Evolutionary conservation across 2,113 vertebrate species (phyloP).

Genomic region (Eurystomus gularis): DNA sequence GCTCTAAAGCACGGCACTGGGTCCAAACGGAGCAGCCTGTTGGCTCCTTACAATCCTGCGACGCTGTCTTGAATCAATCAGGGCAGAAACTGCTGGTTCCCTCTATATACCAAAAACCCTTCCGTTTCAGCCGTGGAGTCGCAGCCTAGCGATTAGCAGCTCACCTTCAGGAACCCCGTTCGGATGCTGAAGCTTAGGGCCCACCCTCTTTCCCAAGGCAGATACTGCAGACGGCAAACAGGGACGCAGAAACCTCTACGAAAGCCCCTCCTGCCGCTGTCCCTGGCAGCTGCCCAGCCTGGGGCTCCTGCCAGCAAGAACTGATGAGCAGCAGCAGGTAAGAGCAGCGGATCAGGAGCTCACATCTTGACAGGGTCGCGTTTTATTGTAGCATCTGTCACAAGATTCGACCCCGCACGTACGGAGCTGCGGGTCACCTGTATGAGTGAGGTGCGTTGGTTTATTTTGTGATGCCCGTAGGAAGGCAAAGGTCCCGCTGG

Average conservation of each 20-base stretch:
- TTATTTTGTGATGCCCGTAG: neutral
- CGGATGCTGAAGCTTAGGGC: neutral
- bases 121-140: too few relatives aligned
- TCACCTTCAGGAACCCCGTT: neutral
- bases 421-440: neutral
- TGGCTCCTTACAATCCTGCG: neutral
- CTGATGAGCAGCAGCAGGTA: constrained; percentile 11
- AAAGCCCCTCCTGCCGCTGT: neutral
- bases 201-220: too few relatives aligned
- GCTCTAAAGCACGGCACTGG: neutral
- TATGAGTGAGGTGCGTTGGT: neutral
- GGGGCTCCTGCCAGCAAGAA: constrained; percentile 30
- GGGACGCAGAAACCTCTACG: neutral
- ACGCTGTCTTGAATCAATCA: fast-evolving
- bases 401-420: neutral
- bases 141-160: neutral
- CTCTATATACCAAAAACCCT: too few relatives aligned
- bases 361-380: neutral
- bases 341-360: neutral
- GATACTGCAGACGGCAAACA: neutral
- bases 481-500: neutral
- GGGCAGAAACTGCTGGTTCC: neutral
- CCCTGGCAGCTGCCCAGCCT: constrained; percentile 45
- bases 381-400: constrained; percentile 14
- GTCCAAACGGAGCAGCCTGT: neutral